Evolutionary conservation across 1,140 invertebrate species (phyloP), one percentile per base, ranked within the genome.

Genomic region (Camponotus pennsylvanicus): DNA sequence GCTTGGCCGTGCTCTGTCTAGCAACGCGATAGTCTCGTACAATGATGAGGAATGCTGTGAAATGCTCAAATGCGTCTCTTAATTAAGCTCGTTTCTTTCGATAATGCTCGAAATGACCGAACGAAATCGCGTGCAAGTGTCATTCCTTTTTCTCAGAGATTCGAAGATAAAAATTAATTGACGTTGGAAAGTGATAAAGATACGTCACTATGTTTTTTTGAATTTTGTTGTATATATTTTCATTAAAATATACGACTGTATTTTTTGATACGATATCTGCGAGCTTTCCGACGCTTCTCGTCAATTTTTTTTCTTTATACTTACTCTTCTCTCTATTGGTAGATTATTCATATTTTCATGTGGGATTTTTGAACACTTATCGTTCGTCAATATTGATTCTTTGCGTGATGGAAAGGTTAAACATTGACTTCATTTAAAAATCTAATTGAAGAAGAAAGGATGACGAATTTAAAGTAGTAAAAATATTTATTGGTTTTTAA

Each of bases 381-480:
- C 69, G 40, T 64, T 8, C 32, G 79, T 37, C 55, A 83, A 83
- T 83, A 63, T 83, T 83, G 42, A 32, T 7, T 15, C 27, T 40
- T 82, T 82, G 66, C 21, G 27, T 73, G 67, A 83, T 83, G 40
- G 79, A 83, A 73, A 83, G 40, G 79, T 73, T 73, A 83, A 83
- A 83, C 55, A 83, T 83, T 83, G 73, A 45, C 79, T 73, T 83
- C 55, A 83, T 83, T 83, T 83, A 32, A 40, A 83, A 73, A 83
- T 83, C 49, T 73, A 57, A 73, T 61, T 18, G 18, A 45, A 67
- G 7, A 21, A 7, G 13, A 49, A 27, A 45, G 2, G 11, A 71
- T 49, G 6, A 45, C n/a, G 18, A 82, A 21, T 13, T 83, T 27
- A 42, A 7, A 34, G 32, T 34, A 45, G 0, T 61, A 55, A n/a